Percentiles rank a stretch among this genome's conserved stretches.
These are phyloP conservation scores for Liodrosophila aerea DNA, from an alignment of 2,888 invertebrate species.

Conservation along the genomic window DNA sequence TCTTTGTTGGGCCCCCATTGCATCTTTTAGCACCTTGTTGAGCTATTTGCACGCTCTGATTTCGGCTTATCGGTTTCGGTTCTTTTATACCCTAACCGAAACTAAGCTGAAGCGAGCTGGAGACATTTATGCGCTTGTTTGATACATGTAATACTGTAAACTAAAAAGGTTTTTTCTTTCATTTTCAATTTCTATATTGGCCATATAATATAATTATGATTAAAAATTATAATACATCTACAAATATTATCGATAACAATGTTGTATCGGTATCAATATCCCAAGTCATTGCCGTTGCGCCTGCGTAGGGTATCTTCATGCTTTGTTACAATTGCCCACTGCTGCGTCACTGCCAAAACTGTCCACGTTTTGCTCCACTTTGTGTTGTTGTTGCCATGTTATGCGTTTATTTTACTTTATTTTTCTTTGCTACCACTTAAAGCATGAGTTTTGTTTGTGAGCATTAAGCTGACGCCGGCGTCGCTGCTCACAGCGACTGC, in stretches of 20 bases:
- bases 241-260: too few relatives aligned
- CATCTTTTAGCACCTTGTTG: conserved; percentile 66
- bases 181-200: too few relatives aligned
- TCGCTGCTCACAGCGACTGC: conserved; percentile 11
- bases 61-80: conserved; percentile 45
- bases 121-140: too few relatives aligned
- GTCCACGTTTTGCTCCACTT: conserved; percentile 46
- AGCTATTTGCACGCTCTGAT: conserved; percentile 65
- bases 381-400: conserved; percentile 10
- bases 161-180: too few relatives aligned
- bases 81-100: conserved; percentile 19
- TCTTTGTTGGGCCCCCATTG: conserved; percentile 48
- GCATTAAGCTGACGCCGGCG: conserved; percentile 43
- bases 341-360: too few relatives aligned
- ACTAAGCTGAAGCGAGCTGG: neutral
- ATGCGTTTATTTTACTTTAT: conserved; percentile 5
- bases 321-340: conserved; percentile 24
- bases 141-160: too few relatives aligned
- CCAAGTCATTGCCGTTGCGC: too few relatives aligned
- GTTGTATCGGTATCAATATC: too few relatives aligned
- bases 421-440: conserved; percentile 38
- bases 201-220: too few relatives aligned
- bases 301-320: conserved; percentile 37
- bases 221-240: too few relatives aligned
- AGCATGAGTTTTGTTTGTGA: conserved; percentile 53